Evolutionary conservation across 2,797 vertebrate genomes (phyloP), one percentile per base, ranked within the genome.

Genomic region (Apodemus agrarius): DNA sequence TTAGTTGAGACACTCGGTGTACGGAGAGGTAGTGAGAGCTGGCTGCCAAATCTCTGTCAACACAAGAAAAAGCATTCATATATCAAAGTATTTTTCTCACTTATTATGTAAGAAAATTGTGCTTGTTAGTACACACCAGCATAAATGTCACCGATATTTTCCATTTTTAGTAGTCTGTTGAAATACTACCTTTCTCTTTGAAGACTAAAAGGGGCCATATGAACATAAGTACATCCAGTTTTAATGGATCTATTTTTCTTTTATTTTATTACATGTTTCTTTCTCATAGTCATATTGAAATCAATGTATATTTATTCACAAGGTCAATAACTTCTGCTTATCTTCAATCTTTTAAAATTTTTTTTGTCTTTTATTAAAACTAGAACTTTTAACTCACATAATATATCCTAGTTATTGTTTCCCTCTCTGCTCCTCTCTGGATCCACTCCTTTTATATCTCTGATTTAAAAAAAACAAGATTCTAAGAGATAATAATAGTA

Each of bases 81-180:
- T 84, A 90, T 97, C 92, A 96, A 95, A 94, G n/a, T 79, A 79
- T 67, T 93, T 92, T 94, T 69, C 61, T 94, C 81, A 89, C 79
- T 57, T 49, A 91, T 97, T 97, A 96, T 97, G 86, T 97, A 97
- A 97, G 79, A 94, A 96, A 94, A 89, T 95, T 95, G 49, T 96
- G 52, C 88, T 46, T 76, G 43, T 94, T 94, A 84, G 74, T 97
- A 83, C 69, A 94, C 92, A 96, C 82, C 85, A 96, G 69, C 90
- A 93, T 87, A 95, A 95, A 92, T 76, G 79, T 75, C 88, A 95
- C 46, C 61, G 72, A 85, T 80, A 86, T 49, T 94, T 94, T 97
- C 61, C 63, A 61, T 82, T 97, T 97, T 93, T 84, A 95, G 40
- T 40, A 84, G 29, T 84, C 76, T 96, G 29, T 95, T 89, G 80